These are phyloP conservation scores for Pogonocherus hispidulus DNA, from an alignment of 2,888 invertebrate genomes.

Conservation along the genomic window DNA sequence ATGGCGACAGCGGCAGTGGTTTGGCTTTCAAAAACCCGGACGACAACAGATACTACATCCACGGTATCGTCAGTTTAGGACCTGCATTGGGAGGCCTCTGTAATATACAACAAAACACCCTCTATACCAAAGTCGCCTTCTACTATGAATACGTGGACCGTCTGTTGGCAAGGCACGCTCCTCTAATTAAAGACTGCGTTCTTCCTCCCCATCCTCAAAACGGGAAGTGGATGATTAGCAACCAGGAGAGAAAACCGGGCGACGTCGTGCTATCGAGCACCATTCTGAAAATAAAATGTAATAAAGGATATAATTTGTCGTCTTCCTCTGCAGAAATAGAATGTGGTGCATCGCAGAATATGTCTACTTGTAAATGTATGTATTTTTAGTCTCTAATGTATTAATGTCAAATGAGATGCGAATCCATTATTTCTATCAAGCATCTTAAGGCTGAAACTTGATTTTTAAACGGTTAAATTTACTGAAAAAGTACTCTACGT, in stretches of 20 bases:
- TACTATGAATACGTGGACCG: conserved; percentile 41
- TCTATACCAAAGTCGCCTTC: conserved; percentile 39
- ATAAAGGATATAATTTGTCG: conserved; percentile 35
- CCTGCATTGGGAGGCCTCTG: conserved; percentile 22
- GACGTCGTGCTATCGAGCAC: conserved; percentile 31
- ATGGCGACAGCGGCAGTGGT: conserved; percentile 46
- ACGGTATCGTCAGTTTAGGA: conserved; percentile 42
- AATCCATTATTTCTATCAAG: no score
- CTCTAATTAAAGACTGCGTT: conserved; percentile 34
- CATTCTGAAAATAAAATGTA: conserved; percentile 34
- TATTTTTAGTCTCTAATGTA: no score
- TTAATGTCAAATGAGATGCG: no score
- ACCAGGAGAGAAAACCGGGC: conserved; percentile 35
- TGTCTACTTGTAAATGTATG: conserved; percentile 32
- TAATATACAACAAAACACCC: conserved; percentile 38
- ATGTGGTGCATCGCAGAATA: conserved; percentile 31
- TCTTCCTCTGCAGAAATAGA: neutral
- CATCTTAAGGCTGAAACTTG: no score
- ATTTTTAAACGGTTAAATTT: no score
- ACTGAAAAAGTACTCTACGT: no score
- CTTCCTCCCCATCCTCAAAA: conserved; percentile 41
- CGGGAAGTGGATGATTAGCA: conserved; percentile 37
- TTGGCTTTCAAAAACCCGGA: conserved; percentile 38
- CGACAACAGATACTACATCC: conserved; percentile 44
- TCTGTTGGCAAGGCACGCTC: conserved; percentile 10